Conservation (phyloP, 2,797 vertebrate species). For the Chaenodraco wilsoni region DNA sequence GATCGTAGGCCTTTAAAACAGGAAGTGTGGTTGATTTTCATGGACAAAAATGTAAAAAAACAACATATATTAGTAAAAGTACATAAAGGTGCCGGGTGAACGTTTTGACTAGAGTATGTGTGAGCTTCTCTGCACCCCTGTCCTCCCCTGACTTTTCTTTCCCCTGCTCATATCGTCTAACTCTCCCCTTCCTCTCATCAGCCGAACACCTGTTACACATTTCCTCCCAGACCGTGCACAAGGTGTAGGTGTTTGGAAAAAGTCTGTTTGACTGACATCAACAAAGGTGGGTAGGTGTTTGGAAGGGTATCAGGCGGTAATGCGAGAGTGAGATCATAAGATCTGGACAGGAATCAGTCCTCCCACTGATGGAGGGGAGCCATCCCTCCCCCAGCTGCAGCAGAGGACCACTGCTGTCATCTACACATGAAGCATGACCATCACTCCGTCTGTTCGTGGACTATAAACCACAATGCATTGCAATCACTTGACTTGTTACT, state of each 20-base stretch:
- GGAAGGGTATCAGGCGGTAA: conserved; percentile 72
- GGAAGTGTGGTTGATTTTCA: not conserved
- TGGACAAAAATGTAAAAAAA: conserved; percentile 6
- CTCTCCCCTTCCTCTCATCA: conserved; percentile 59
- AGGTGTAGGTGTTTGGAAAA: conserved; percentile 81
- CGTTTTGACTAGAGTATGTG: not conserved
- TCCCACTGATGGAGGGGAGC: conserved; percentile 71
- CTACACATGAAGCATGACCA: conserved; percentile 32
- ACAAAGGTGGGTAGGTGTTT: conserved; percentile 76
- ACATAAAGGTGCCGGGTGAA: not conserved
- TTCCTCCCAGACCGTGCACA: conserved; percentile 71
- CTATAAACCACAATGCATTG: not conserved
- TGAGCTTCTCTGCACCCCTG: conserved; percentile 23
- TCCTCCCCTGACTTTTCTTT: conserved; percentile 59
- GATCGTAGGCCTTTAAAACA: not conserved
- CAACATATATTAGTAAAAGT: not conserved
- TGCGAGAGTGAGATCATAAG: conserved; percentile 75
- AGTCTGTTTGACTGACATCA: conserved; percentile 72
- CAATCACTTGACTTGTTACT: not conserved
- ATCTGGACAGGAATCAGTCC: conserved; percentile 67
- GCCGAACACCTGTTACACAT: conserved; percentile 80
- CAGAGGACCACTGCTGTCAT: conserved; percentile 35
- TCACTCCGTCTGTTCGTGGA: conserved; percentile 18
- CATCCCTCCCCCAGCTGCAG: conserved; percentile 63
- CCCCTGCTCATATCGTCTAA: conserved; percentile 48